Evolutionary conservation across 2,113 vertebrate genomes (phyloP).

Genomic region (Ammodytes marinus): DNA sequence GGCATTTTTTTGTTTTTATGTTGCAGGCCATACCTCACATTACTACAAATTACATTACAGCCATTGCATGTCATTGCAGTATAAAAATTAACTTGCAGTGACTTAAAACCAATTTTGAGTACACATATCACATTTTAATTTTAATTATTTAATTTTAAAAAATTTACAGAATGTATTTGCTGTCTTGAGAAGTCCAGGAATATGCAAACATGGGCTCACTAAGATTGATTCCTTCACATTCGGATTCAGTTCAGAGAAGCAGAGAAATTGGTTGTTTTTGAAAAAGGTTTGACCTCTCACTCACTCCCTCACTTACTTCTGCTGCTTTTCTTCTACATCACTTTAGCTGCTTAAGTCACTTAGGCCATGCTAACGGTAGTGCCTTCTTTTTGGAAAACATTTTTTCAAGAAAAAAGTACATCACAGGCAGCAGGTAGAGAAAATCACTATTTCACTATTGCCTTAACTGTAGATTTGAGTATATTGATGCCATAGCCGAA

Average conservation of each 20-base stretch:
- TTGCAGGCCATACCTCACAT: conserved; percentile 3
- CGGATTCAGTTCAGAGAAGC: conserved; percentile 77
- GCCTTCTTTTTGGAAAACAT: conserved; percentile 43
- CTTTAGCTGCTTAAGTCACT: conserved; percentile 32
- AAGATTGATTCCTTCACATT: conserved; percentile 78
- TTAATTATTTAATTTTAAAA: not conserved
- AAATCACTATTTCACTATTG: conserved; percentile 74
- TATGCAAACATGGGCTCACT: conserved; percentile 42
- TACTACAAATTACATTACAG: not conserved
- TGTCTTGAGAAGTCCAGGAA: not conserved
- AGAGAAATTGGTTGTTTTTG: conserved; percentile 79
- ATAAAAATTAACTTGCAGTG: not conserved
- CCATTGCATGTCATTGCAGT: not conserved
- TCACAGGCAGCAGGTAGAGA: conserved; percentile 57
- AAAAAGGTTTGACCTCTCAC: conserved; percentile 47
- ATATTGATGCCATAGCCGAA: conserved; percentile 63
- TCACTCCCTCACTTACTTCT: conserved; percentile 43
- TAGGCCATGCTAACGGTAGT: conserved; percentile 2
- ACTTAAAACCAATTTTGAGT: not conserved
- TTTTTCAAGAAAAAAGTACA: conserved; percentile 74
- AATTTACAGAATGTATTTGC: too few species aligned
- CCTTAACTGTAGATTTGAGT: conserved; percentile 66
- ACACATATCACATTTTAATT: not conserved
- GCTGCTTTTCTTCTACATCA: not conserved
- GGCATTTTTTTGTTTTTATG: conserved; percentile 22